Evolutionary conservation across 2,797 vertebrate genomes (phyloP), one percentile per base, ranked within the genome.

Genomic region (Fringilla coelebs): DNA sequence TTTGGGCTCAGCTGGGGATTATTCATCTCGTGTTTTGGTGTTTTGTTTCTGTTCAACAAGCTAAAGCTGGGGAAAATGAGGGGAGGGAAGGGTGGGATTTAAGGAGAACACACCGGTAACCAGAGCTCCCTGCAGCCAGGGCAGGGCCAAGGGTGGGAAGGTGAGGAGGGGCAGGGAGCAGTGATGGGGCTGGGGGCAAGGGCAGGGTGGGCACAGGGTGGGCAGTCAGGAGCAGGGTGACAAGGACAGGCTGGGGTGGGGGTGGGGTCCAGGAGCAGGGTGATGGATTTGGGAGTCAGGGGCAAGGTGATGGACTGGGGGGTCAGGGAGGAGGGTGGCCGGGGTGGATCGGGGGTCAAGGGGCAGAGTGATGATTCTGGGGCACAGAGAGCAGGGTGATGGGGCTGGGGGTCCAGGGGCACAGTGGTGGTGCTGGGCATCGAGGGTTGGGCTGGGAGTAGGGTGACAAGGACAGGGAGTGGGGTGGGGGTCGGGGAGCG

Each of bases 31-130:
- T 7, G 6, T 29, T 66, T 17, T 65, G 52, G 12, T 36, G 51
- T 19, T 76, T 38, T 48, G 24, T 70, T 91, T 58, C 46, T 41
- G 9, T n/a, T 57, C 40, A 6, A 10, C 48, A 19, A 74, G 43
- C 3, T 6, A 9, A 45, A 80, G 34, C 19, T 6, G 54, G 34
- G 17, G 45, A 1, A 51, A 49, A 60, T 4, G 13, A 48, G 26
- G 10, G 24, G 51, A 78, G 28, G 45, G 34, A 13, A 83, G 40
- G 38, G 41, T 9, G 67, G 65, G 11, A 34, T 77, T 49, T 12
- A 19, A 31, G 1, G 11, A 31, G 76, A 43, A 9, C 13, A 3
- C 7, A 13, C 14, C 3, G 2, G 3, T 41, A 26, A 10, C 4
- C 57, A 26, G 65, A 41, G 3, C 9, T 85, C 19, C 36, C 38